Evolutionary conservation across 1,140 invertebrate species (phyloP).

Genomic region (Lerema accius): DNA sequence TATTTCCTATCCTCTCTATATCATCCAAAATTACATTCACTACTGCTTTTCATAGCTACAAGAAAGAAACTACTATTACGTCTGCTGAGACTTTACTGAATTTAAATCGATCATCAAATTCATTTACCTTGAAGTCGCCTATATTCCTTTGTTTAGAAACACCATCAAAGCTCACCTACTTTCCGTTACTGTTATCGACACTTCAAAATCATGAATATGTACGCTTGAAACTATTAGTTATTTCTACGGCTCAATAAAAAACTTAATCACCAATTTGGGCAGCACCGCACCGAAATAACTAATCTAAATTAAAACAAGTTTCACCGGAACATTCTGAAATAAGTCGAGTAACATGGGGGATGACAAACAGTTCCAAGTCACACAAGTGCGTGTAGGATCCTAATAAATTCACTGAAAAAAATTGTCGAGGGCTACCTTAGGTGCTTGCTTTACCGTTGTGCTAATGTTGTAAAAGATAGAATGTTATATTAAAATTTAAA

Average conservation of each 20-base stretch:
- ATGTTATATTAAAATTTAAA: too few species aligned
- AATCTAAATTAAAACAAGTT: constrained; percentile 34
- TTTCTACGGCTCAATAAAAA: constrained; percentile 18
- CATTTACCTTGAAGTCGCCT: too few species aligned
- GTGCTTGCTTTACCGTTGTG: constrained; percentile 1
- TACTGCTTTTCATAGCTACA: too few species aligned
- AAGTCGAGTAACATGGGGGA: constrained; percentile 28
- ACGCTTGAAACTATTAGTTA: constrained; percentile 14
- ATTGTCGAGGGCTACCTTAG: constrained; percentile 28
- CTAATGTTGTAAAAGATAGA: too few species aligned
- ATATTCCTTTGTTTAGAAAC: too few species aligned
- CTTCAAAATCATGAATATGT: constrained; percentile 12
- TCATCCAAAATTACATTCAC: too few species aligned
- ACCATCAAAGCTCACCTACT: too few species aligned
- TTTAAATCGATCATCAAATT: too few species aligned
- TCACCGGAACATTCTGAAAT: constrained; percentile 27
- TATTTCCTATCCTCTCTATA: too few species aligned
- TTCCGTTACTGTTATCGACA: constrained; percentile 12
- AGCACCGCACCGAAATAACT: constrained; percentile 28
- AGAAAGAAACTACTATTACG: too few species aligned
- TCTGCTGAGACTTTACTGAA: too few species aligned
- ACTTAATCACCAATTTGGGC: constrained; percentile 30
- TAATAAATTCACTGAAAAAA: constrained; percentile 50
- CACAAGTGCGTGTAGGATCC: constrained; percentile 47
- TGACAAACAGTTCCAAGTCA: constrained; percentile 51